Conservation (phyloP, 2,888 invertebrate species). For the Xylota segnis region DNA sequence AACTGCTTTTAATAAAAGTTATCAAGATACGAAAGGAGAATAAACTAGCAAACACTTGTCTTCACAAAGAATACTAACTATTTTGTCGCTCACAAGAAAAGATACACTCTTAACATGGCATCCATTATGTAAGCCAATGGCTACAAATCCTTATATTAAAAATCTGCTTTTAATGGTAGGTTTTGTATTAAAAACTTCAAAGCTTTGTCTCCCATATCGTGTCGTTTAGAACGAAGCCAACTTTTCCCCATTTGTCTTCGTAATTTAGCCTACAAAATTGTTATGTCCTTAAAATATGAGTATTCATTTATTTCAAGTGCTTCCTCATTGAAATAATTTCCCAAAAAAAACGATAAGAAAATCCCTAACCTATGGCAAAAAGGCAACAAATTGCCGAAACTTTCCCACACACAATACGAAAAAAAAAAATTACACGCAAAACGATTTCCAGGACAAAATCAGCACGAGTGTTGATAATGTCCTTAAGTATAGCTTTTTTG, state of each 20-base stretch:
- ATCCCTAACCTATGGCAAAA: neutral
- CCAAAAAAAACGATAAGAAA: neutral
- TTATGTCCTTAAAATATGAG: neutral
- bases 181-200: too few species aligned
- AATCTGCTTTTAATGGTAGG: too few species aligned
- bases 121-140: too few species aligned
- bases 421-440: neutral
- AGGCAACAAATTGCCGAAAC: neutral
- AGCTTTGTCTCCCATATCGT: too few species aligned
- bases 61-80: too few species aligned
- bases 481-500: neutral
- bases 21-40: too few species aligned
- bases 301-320: slow-evolving; percentile 15
- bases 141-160: neutral
- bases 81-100: too few species aligned
- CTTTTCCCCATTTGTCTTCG: neutral
- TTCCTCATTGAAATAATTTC: neutral
- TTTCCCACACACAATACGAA: neutral
- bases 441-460: slow-evolving; percentile 27
- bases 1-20: too few species aligned
- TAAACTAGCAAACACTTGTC: too few species aligned
- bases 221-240: neutral
- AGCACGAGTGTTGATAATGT: slow-evolving; percentile 19
- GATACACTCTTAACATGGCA: too few species aligned
- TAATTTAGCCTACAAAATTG: neutral